Evolutionary conservation across 2,888 invertebrate genomes (phyloP).

Genomic region (Lasius fuliginosus): DNA sequence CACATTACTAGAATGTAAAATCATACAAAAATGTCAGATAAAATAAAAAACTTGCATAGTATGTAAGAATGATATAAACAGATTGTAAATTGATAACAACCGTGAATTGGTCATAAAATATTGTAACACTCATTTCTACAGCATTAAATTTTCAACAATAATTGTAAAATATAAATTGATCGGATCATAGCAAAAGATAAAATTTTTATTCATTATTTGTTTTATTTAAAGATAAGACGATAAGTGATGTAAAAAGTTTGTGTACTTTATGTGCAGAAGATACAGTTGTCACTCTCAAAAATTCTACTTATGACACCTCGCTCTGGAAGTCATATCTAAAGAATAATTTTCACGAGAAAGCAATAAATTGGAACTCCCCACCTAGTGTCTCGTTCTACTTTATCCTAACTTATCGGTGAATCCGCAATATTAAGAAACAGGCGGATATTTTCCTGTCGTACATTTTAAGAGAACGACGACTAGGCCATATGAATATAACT

Average conservation of each 20-base stretch:
- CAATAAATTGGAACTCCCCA: slow-evolving; percentile 70
- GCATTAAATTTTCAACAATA: slow-evolving; percentile 13
- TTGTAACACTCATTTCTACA: neutral
- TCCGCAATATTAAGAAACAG: slow-evolving; percentile 76
- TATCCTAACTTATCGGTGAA: slow-evolving; percentile 77
- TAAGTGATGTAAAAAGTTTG: slow-evolving; percentile 39
- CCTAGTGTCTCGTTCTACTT: slow-evolving; percentile 70
- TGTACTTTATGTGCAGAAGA: slow-evolving; percentile 35
- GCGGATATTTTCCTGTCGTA: slow-evolving; percentile 72
- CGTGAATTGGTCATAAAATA: neutral
- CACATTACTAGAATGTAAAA: slow-evolving; percentile 16
- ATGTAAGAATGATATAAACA: slow-evolving; percentile 9
- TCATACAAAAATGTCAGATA: slow-evolving; percentile 12
- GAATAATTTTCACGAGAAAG: slow-evolving; percentile 63
- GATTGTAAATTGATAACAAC: slow-evolving; percentile 36
- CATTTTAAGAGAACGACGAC: slow-evolving; percentile 67
- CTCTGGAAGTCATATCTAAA: slow-evolving; percentile 69
- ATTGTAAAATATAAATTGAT: slow-evolving; percentile 35
- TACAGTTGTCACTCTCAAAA: slow-evolving; percentile 69
- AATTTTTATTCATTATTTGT: slow-evolving; percentile 21
- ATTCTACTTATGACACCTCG: slow-evolving; percentile 69
- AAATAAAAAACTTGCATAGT: slow-evolving; percentile 10
- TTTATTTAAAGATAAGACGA: slow-evolving; percentile 49
- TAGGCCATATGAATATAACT: slow-evolving; percentile 76
- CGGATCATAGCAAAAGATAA: slow-evolving; percentile 42